Base-by-base conservation (phyloP, 2,113 vertebrate species). In the Tachuris rubrigastra region DNA sequence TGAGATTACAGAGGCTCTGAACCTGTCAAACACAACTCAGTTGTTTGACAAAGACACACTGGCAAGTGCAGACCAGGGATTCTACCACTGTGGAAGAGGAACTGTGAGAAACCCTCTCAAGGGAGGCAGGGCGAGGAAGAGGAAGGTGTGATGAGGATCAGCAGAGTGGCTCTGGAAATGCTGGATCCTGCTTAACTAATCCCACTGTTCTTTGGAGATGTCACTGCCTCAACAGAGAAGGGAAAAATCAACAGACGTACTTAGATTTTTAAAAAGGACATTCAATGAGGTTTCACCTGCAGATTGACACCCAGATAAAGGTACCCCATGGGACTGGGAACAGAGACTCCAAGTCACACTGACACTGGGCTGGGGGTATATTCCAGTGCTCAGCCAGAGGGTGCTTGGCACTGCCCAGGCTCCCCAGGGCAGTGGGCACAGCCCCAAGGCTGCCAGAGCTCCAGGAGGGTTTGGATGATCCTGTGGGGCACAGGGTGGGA, bases 1-100 rank as follows among this genome's bases (percentile, higher is more conserved):
- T 19, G 89, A 89, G 76, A 66, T 55, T 59, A 22, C 65, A n/a
- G 94, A 92, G 73, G 80, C 86, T 56, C 77, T 84, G 86, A 59
- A 68, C 39, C 73, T 84, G 89, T 87, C 95, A 86, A 44, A 78
- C 65, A 56, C 7, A 10, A 10, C 78, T 68, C 35, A 12, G 59
- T 5, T 58, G 31, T 50, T 89, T 66, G 21, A 52, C 63, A 82
- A 44, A 55, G 78, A n/a, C 60, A 74, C 58, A 3, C 56, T 5
- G 74, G 52, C 30, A 67, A 28, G 30, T 1, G 0, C 5, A 28
- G 59, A 33, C 16, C 49, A 27, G 31, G 35, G 69, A 75, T 16
- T 66, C 22, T 30, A 21, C 8, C 7, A 13, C 47, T 3, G 1
- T 20, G 31, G 72, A 15, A 49, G 16, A 46, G 30, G 68, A 78